Percentiles rank a stretch among this genome's conserved stretches.
These are phyloP conservation scores for Maniola hyperantus DNA, from an alignment of 2,888 invertebrate species.

Conservation along the genomic window DNA sequence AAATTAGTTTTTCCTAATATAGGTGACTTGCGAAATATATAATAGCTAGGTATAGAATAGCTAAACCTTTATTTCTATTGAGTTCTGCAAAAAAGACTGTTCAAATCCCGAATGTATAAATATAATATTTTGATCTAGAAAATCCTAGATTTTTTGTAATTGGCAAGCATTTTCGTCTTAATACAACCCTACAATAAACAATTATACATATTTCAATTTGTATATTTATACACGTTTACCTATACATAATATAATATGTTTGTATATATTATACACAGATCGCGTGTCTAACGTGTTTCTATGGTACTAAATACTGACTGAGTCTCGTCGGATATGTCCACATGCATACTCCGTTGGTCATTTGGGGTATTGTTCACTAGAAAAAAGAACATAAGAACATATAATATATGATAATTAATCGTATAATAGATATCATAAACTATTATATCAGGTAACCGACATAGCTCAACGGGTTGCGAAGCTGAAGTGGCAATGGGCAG, in stretches of 20 bases:
- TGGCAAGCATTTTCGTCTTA: slow-evolving; percentile 15
- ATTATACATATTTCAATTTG: slow-evolving; percentile 2
- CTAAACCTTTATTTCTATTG: not conserved
- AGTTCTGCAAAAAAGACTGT: not conserved
- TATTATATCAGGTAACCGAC: too few species aligned
- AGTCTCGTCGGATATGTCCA: slow-evolving; percentile 35
- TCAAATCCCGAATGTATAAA: not conserved
- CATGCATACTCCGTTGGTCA: slow-evolving; percentile 33
- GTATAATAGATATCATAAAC: too few species aligned
- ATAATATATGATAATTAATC: too few species aligned
- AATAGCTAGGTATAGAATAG: too few species aligned
- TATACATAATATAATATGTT: slow-evolving; percentile 9
- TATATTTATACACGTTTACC: slow-evolving; percentile 8
- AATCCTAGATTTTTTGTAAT: slow-evolving; percentile 1
- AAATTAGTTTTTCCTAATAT: not conserved
- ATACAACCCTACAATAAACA: slow-evolving; percentile 2
- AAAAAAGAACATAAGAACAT: slow-evolving; percentile 3
- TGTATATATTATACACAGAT: slow-evolving; percentile 20
- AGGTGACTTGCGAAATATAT: too few species aligned
- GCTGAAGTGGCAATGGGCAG: too few species aligned
- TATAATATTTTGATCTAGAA: not conserved
- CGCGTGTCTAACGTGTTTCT: slow-evolving; percentile 12
- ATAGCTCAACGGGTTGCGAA: too few species aligned
- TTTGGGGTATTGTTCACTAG: slow-evolving; percentile 23
- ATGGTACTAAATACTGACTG: slow-evolving; percentile 36